Conservation (phyloP, 2,113 vertebrate species). For the Amphilophus citrinellus region DNA sequence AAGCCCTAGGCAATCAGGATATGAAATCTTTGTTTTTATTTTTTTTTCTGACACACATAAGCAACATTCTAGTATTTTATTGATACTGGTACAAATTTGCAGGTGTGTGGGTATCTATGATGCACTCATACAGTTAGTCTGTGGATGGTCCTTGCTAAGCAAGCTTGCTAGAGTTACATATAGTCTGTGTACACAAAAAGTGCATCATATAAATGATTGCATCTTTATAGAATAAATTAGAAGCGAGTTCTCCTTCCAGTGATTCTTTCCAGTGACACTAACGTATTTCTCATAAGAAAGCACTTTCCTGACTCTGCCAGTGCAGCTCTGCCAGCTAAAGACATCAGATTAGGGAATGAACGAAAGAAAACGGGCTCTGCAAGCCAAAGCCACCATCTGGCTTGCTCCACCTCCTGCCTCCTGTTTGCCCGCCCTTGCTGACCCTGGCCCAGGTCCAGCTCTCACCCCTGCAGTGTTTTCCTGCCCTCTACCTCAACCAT, state of each 20-base stretch:
- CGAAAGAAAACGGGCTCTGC: constrained; percentile 18
- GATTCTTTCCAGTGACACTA: neutral
- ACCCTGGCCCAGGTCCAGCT: constrained; percentile 65
- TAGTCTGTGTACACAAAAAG: neutral
- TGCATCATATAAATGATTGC: neutral
- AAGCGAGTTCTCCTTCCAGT: neutral
- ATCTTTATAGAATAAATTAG: neutral
- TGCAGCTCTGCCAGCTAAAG: constrained; percentile 9
- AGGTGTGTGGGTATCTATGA: neutral
- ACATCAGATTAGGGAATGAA: neutral
- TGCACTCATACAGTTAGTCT: neutral
- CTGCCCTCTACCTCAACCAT: constrained; percentile 64
- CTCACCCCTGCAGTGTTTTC: constrained; percentile 66
- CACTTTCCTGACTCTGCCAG: neutral
- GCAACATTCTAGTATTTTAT: neutral
- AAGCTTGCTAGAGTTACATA: accelerated
- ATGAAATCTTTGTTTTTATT: no score
- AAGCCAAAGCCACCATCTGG: constrained; percentile 37
- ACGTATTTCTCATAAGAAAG: neutral
- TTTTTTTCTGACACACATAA: neutral
- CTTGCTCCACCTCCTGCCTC: constrained; percentile 22
- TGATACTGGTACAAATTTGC: accelerated
- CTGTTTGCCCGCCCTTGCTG: constrained; percentile 46
- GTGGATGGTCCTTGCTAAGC: neutral
- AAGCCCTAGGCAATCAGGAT: no score